Evolutionary conservation across 2,797 vertebrate species (phyloP), one percentile per base, ranked within the genome.

Genomic region (Botia almorhae): DNA sequence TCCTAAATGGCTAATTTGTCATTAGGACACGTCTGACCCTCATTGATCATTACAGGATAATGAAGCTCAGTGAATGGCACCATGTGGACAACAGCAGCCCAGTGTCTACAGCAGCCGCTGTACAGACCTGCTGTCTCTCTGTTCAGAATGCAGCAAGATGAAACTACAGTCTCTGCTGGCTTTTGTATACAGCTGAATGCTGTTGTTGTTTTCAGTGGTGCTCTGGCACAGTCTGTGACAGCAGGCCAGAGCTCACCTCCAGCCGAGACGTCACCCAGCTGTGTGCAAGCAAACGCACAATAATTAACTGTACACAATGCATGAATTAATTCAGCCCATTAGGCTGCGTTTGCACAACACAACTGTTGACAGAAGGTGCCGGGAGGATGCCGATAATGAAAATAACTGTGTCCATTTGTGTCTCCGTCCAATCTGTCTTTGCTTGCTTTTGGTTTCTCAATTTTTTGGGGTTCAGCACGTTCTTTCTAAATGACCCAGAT

Each of bases 131-230:
- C 21, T n/a, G 2, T 60, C 53, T 58, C 50, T 56, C 78, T 48
- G 33, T 60, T 46, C 36, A 63, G 23, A 19, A 56, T 2, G 8
- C 33, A 36, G 39, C 14, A n/a, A 64, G 69, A 55, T 81, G 19
- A 81, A 69, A 69, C 17, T 39, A 67, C 63, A 82, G 88, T 70
- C 82, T 82, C 84, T 89, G 86, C 84, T 87, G 81, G 80, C 89
- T 86, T 90, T 93, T 93, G 90, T 93, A 79, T 68, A 7, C 39
- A 78, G 19, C 84, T 92, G 85, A 93, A 92, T 92, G 89, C 85
- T 71, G 89, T 88, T 90, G 89, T 90, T 93, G 92, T 92, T 85
- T 76, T 36, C 72, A 55, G 53, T 11, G 13, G 10, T 55, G 69
- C 29, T 84, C 69, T 53, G 90, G 89, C 80, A 84, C 87, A 81